These are phyloP conservation scores for Dascyllus trimaculatus DNA, from an alignment of 2,113 vertebrate species.

Conservation along the genomic window DNA sequence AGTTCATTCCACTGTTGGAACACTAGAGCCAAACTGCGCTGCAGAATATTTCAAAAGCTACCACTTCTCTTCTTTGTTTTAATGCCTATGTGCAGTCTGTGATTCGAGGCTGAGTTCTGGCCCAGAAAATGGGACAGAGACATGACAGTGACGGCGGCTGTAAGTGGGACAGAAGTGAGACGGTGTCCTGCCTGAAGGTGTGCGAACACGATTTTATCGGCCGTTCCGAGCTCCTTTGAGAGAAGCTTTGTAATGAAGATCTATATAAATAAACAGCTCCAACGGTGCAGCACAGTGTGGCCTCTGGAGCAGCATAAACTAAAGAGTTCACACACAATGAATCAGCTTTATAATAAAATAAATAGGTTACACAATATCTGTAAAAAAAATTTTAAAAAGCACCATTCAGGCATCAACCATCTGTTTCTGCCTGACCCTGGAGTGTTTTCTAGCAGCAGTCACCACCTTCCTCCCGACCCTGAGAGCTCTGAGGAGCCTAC, in stretches of 20 bases:
- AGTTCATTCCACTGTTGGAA: background rate
- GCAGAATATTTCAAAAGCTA: background rate
- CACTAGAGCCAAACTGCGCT: background rate
- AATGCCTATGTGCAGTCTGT: background rate
- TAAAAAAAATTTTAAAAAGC: no score
- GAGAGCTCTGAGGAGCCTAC: background rate
- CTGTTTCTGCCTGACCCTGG: background rate
- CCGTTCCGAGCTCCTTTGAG: constrained; percentile 31
- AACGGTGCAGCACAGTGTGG: constrained; percentile 7
- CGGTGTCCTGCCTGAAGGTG: constrained; percentile 59
- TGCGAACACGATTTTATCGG: constrained; percentile 28
- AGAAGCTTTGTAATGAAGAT: constrained; percentile 36
- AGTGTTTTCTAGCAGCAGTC: no score
- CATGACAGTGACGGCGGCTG: constrained; percentile 13
- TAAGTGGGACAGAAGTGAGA: constrained; percentile 66
- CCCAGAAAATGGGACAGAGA: constrained; percentile 52
- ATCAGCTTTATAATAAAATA: background rate
- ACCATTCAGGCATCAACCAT: background rate
- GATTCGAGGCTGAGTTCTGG: constrained; percentile 23
- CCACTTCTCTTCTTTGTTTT: background rate
- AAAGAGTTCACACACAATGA: background rate
- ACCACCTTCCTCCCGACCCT: no score
- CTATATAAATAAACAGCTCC: constrained; percentile 56
- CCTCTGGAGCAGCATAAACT: constrained; percentile 15
- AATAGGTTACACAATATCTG: no score